A percentile compares a stretch with the other conserved stretches of the same genome.
Evolutionary conservation across 2,888 invertebrate genomes (phyloP).

Genomic region (Tachina fera): DNA sequence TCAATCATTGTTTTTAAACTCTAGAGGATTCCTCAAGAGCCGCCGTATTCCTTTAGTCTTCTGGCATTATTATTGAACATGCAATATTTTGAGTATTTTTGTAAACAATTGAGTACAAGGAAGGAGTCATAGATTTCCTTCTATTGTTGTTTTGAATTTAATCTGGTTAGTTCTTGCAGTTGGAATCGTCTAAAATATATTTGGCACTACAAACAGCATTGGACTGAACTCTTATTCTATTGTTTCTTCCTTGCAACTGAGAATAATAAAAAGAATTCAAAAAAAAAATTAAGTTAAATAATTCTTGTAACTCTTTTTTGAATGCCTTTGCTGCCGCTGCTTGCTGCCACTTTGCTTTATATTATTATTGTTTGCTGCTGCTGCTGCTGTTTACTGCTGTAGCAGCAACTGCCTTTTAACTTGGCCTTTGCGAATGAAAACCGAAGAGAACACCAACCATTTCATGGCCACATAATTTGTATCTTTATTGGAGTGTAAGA

Average conservation of each 20-base stretch:
- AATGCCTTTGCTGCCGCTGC: conserved; percentile 6
- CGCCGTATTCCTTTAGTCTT: conserved; percentile 3
- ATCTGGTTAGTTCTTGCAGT: conserved; percentile 24
- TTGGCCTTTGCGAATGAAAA: conserved; percentile 55
- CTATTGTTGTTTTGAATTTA: conserved; percentile 15
- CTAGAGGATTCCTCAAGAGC: conserved; percentile 41
- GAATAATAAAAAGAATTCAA: background rate
- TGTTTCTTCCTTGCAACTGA: conserved; percentile 42
- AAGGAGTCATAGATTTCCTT: conserved; percentile 50
- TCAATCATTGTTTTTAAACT: conserved; percentile 46
- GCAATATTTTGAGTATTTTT: conserved; percentile 27
- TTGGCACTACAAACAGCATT: background rate
- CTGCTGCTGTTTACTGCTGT: background rate
- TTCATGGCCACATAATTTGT: conserved; percentile 64
- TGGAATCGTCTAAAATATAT: conserved; percentile 4
- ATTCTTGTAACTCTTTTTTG: conserved; percentile 10
- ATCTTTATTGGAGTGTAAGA: conserved; percentile 1
- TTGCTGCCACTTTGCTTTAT: conserved; percentile 36
- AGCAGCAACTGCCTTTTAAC: conserved; percentile 6
- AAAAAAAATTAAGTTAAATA: background rate
- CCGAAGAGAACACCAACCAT: background rate
- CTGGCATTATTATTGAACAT: conserved; percentile 5
- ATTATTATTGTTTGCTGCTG: conserved; percentile 37
- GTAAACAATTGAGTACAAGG: conserved; percentile 61
- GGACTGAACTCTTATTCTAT: conserved; percentile 48